Evolutionary conservation across 2,113 vertebrate species (phyloP).

Genomic region (Pollachius pollachius): DNA sequence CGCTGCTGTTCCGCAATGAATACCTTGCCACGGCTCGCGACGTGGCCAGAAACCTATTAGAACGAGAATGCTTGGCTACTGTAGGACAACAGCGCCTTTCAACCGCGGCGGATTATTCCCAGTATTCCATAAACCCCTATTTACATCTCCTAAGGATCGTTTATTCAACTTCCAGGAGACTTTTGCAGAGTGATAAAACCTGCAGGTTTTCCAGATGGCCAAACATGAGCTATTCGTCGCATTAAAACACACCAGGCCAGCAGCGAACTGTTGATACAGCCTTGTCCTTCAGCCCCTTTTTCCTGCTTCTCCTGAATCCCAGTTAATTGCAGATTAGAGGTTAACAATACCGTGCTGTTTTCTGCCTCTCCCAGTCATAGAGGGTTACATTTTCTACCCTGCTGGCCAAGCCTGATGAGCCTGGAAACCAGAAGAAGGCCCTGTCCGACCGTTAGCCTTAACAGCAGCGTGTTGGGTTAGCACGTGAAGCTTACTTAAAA

Average conservation of each 20-base stretch:
- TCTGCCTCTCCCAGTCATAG: not conserved
- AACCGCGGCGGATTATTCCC: conserved; percentile 12
- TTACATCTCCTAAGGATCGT: conserved; percentile 19
- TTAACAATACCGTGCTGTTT: conserved; percentile 20
- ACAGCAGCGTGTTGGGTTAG: not conserved
- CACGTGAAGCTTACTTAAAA: not conserved
- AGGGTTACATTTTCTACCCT: not conserved
- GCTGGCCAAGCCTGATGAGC: not conserved
- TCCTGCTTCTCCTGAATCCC: not conserved
- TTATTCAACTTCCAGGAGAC: conserved; percentile 24
- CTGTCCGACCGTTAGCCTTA: not conserved
- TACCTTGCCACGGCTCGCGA: conserved; percentile 18
- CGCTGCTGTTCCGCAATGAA: conserved; percentile 27
- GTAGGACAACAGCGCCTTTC: conserved; percentile 11
- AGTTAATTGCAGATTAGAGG: conserved; percentile 33
- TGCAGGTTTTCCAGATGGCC: conserved; percentile 29
- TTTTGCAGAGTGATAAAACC: conserved; percentile 18
- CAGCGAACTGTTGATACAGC: conserved; percentile 26
- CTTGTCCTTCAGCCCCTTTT: conserved; percentile 5
- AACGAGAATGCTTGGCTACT: conserved; percentile 19
- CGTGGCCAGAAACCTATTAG: conserved; percentile 16
- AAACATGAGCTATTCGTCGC: conserved; percentile 21
- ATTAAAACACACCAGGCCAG: conserved; percentile 15
- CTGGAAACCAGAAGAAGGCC: not conserved
- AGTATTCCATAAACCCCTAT: conserved; percentile 21